phyloP scores from a whole-genome alignment of 2,888 invertebrate genomes.

The Phyllotreta striolata region DNA sequence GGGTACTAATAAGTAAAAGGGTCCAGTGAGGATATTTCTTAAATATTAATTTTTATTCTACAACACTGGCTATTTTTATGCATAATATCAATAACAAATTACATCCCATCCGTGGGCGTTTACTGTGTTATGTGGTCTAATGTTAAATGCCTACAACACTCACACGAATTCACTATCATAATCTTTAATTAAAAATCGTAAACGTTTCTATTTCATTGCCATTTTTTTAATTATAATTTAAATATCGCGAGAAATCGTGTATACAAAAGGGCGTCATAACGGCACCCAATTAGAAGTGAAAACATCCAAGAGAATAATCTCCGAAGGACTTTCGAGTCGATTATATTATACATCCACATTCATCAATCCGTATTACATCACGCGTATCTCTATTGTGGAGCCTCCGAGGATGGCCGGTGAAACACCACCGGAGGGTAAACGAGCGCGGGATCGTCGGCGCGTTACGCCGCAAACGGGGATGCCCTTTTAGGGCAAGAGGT shows the following conservation, averaged over 20 bases:
- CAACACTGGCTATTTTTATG: slow-evolving; percentile 29
- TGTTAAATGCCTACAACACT: slow-evolving; percentile 27
- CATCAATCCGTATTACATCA: slow-evolving; percentile 27
- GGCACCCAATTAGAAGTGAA: too few relatives aligned
- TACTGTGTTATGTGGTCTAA: slow-evolving; percentile 33
- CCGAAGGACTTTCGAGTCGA: too few relatives aligned
- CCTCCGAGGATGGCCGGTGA: slow-evolving; percentile 38
- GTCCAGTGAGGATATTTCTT: too few relatives aligned
- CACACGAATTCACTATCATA: slow-evolving; percentile 14
- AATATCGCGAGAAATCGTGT: neutral
- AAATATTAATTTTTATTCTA: too few relatives aligned
- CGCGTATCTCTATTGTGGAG: slow-evolving; percentile 26
- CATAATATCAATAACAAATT: slow-evolving; percentile 34
- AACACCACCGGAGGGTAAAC: slow-evolving; percentile 36
- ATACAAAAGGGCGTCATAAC: too few relatives aligned
- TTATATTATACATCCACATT: slow-evolving; percentile 18
- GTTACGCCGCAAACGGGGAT: slow-evolving; percentile 43
- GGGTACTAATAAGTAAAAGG: too few relatives aligned
- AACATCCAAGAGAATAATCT: too few relatives aligned
- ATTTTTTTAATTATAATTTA: too few relatives aligned
- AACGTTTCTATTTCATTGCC: neutral
- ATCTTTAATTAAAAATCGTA: slow-evolving; percentile 12
- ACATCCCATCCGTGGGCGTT: slow-evolving; percentile 32
- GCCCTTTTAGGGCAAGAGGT: slow-evolving; percentile 51
- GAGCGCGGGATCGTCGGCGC: slow-evolving; percentile 33